Percentiles rank a stretch among this genome's conserved stretches.
phyloP scores from a whole-genome alignment of 2,888 invertebrate genomes.

The Tiphia femorata region DNA sequence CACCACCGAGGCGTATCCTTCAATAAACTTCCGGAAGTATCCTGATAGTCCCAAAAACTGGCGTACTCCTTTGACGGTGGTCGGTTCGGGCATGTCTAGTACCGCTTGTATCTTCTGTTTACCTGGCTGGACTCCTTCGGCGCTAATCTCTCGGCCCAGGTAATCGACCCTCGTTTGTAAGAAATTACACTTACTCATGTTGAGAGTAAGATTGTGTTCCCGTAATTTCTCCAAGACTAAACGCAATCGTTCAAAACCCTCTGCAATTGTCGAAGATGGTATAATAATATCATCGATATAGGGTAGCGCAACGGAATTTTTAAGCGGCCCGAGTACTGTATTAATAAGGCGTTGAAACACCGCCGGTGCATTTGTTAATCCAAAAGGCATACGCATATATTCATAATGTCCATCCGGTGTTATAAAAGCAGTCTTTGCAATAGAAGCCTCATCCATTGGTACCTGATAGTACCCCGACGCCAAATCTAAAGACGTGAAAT shows the following conservation, averaged over 20 bases:
- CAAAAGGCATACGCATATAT: neutral
- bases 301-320: neutral
- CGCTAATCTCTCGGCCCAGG: neutral
- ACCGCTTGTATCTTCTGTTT: neutral
- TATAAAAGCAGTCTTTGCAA: neutral
- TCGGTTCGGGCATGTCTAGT: neutral
- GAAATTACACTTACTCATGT: neutral
- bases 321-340: neutral
- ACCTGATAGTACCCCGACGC: neutral
- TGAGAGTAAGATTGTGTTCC: neutral
- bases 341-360: neutral
- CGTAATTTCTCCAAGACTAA: neutral
- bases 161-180: neutral
- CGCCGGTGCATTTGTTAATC: conserved; percentile 4
- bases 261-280: neutral
- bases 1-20: neutral
- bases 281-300: neutral
- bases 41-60: neutral
- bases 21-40: neutral
- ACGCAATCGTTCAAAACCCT: neutral
- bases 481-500: too few species aligned
- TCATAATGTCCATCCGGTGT: neutral
- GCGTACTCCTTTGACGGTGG: neutral
- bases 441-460: neutral
- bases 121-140: neutral